Conservation (phyloP, 92 coral and sea anemone genomes). For the Porites lobata region DNA sequence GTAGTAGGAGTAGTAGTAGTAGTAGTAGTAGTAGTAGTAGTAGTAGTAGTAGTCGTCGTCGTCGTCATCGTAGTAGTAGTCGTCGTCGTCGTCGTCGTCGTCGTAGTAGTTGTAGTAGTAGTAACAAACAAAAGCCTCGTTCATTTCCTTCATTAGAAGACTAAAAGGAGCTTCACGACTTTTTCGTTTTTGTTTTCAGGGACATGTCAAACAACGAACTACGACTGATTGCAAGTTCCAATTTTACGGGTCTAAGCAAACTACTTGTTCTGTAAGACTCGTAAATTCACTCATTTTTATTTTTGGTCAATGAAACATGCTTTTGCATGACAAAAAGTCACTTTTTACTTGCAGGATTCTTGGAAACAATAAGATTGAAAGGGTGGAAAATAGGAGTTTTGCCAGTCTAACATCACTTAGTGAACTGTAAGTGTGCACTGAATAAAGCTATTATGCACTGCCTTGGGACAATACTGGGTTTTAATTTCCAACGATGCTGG, state of each 20-base stretch:
- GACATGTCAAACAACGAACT: slow-evolving; percentile 27
- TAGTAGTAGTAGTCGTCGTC: too few species aligned
- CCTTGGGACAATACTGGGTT: background rate
- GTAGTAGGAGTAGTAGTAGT: too few species aligned
- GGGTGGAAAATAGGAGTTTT: slow-evolving; percentile 20
- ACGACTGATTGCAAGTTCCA: slow-evolving; percentile 5
- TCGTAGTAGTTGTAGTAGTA: too few species aligned
- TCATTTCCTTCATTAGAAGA: too few species aligned
- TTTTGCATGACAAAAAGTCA: background rate
- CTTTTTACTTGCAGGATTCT: slow-evolving; percentile 2
- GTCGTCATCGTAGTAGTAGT: too few species aligned
- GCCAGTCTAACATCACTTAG: background rate
- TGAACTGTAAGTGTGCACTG: slow-evolving; percentile 18
- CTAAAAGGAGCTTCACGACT: too few species aligned
- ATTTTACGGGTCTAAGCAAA: slow-evolving; percentile 13
- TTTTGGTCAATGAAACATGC: too few species aligned
- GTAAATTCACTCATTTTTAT: background rate
- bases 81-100: too few species aligned
- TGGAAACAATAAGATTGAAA: slow-evolving; percentile 36
- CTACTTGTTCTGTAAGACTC: slow-evolving; percentile 15
- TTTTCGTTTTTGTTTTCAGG: slow-evolving; percentile 3
- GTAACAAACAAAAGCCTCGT: too few species aligned
- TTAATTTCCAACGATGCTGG: too few species aligned
- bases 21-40: too few species aligned
- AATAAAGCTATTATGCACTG: background rate